Conservation (phyloP, 1,140 invertebrate genomes). For the Eurytemora carolleeae region DNA sequence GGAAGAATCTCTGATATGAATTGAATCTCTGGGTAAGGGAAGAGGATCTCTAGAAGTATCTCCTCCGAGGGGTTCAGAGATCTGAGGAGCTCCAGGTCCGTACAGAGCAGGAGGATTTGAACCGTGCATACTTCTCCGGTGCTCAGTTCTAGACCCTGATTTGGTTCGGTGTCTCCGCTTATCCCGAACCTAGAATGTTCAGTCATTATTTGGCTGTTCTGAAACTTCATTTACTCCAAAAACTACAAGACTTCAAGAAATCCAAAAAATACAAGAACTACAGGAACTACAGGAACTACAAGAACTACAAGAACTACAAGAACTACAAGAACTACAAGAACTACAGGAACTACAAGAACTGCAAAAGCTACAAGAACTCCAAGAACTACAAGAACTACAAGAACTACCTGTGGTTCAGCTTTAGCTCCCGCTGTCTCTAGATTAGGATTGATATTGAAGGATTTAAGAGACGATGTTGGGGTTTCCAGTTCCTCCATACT, state of each 20-base stretch:
- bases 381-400: too few species aligned
- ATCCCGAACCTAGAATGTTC: neutral
- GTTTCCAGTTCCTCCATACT: slow-evolving; percentile 14
- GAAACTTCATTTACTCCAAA: too few species aligned
- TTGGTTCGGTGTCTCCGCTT: neutral
- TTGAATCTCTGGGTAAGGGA: neutral
- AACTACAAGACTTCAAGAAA: too few species aligned
- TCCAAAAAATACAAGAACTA: too few species aligned
- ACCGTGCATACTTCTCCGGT: neutral
- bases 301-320: too few species aligned
- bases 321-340: too few species aligned
- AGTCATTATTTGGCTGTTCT: too few species aligned
- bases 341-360: too few species aligned
- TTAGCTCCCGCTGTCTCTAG: neutral
- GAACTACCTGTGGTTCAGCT: neutral
- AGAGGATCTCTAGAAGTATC: neutral
- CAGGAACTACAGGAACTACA: too few species aligned
- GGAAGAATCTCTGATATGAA: neutral
- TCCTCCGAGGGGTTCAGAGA: neutral
- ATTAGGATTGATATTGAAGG: slow-evolving; percentile 1
- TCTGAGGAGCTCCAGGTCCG: neutral
- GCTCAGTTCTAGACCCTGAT: neutral
- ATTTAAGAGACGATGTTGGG: slow-evolving; percentile 6
- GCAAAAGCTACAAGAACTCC: too few species aligned
- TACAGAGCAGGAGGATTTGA: too few species aligned